These are phyloP conservation scores for Pica pica DNA, from an alignment of 2,113 vertebrate genomes.

Conservation along the genomic window DNA sequence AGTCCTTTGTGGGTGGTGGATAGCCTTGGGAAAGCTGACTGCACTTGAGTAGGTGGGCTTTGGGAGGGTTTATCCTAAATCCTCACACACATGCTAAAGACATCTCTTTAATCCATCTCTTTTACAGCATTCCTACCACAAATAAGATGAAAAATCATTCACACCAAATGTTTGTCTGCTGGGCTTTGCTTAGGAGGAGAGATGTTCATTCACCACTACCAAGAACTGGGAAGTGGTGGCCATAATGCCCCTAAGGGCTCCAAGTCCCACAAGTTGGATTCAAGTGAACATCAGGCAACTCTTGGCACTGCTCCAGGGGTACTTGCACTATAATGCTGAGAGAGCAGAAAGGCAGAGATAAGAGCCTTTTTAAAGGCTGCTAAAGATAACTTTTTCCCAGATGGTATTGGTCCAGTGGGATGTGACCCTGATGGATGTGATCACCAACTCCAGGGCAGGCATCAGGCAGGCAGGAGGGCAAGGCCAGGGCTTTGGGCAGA, in stretches of 20 bases:
- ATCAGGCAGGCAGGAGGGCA: background rate
- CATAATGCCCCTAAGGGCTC: background rate
- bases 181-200: background rate
- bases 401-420: background rate
- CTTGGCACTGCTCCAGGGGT: background rate
- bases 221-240: background rate
- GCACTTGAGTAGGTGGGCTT: accelerated
- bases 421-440: background rate
- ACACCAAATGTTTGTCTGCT: background rate
- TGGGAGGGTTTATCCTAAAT: background rate
- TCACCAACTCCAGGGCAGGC: accelerated
- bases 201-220: background rate
- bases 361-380: background rate
- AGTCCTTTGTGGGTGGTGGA: background rate
- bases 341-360: background rate
- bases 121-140: background rate
- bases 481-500: background rate
- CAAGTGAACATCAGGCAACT: background rate
- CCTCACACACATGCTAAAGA: accelerated
- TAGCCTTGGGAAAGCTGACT: background rate
- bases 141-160: background rate
- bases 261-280: background rate
- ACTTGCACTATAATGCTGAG: background rate
- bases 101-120: background rate
- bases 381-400: background rate